phyloP scores from a whole-genome alignment of 2,888 invertebrate species.

The Drosophila subsilvestris region DNA sequence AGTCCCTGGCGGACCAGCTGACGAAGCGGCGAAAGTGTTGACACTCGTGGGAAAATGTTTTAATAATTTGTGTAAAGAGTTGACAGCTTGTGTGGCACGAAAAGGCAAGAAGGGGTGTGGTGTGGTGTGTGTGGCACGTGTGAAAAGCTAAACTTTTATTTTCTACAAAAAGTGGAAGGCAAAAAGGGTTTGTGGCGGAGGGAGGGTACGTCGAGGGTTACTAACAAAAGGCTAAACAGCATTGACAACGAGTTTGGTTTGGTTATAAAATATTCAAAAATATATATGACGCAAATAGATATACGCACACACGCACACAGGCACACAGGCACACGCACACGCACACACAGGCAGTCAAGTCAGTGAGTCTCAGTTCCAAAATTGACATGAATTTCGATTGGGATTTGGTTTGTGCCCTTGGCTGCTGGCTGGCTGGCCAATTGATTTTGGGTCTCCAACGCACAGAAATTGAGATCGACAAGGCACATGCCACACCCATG shows the following conservation, averaged over 20 bases:
- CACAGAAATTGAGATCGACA: slow-evolving; percentile 13
- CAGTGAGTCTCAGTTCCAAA: slow-evolving; percentile 4
- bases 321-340: not conserved
- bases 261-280: slow-evolving; percentile 57
- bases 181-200: not conserved
- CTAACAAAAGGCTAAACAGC: slow-evolving; percentile 33
- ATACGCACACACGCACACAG: slow-evolving; percentile 7
- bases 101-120: slow-evolving; percentile 17
- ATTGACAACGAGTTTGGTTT: slow-evolving; percentile 32
- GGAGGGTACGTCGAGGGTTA: not conserved
- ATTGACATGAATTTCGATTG: slow-evolving; percentile 42
- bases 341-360: no score
- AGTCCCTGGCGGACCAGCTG: slow-evolving; percentile 38
- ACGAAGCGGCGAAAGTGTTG: slow-evolving; percentile 65
- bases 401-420: slow-evolving; percentile 36
- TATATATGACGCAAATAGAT: slow-evolving; percentile 32
- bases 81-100: slow-evolving; percentile 57
- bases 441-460: slow-evolving; percentile 29
- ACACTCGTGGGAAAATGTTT: slow-evolving; percentile 78
- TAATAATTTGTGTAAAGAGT: slow-evolving; percentile 77
- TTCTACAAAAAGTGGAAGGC: slow-evolving; percentile 28
- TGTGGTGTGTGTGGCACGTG: slow-evolving; percentile 33
- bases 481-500: not conserved
- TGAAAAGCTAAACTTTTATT: slow-evolving; percentile 64
- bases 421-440: slow-evolving; percentile 24